A percentile compares a stretch with the other conserved stretches of the same genome.
These are phyloP conservation scores for Gavia stellata DNA, from an alignment of 2,113 vertebrate genomes.

Conservation along the genomic window DNA sequence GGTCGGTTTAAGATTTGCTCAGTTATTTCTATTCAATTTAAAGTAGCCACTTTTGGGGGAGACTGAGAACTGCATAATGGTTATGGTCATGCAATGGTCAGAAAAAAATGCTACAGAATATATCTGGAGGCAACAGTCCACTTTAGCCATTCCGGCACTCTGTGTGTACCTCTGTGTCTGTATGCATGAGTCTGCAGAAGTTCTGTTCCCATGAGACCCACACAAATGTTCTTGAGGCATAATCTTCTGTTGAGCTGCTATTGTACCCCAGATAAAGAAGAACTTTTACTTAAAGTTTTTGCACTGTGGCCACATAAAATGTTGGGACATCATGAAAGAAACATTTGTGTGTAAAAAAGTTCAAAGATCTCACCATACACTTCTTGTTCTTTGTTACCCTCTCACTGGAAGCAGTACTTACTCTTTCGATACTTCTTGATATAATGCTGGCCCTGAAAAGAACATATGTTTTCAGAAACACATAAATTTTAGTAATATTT, in stretches of 20 bases:
- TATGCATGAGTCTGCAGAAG: not conserved
- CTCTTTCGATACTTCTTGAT: not conserved
- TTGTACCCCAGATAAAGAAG: not conserved
- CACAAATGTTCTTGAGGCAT: not conserved
- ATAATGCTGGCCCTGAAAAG: not conserved
- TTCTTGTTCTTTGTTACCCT: not conserved
- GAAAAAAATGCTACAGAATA: not conserved
- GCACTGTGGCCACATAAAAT: not conserved
- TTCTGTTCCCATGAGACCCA: not conserved
- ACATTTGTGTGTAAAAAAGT: not conserved
- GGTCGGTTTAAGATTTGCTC: not conserved
- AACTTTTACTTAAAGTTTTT: not conserved
- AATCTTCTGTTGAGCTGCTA: not conserved
- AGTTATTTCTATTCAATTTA: constrained; percentile 18
- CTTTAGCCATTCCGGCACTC: not conserved
- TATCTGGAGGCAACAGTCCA: not conserved
- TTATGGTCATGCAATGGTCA: not conserved
- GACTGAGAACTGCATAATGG: not conserved
- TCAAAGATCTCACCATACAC: not conserved
- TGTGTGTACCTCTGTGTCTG: not conserved
- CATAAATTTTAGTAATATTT: not conserved
- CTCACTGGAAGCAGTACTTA: not conserved
- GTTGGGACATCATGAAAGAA: not conserved
- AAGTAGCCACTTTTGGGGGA: not conserved
- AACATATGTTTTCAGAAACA: not conserved